A percentile compares a stretch with the other conserved stretches of the same genome.
Evolutionary conservation across 64 coral and sea anemone genomes (phyloP).

Genomic region (Pocillopora verrucosa): DNA sequence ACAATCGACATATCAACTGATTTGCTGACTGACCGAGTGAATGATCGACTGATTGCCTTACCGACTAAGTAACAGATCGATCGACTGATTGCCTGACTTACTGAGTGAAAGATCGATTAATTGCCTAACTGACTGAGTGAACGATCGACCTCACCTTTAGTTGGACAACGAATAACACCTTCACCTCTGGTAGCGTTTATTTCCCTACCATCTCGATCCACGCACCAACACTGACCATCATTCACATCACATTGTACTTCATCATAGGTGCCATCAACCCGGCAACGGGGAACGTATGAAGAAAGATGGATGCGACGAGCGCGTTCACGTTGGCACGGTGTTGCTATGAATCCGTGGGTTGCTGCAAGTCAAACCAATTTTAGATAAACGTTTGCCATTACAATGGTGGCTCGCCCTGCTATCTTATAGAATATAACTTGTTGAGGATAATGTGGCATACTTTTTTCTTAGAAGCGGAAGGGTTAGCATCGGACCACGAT

Average conservation of each 20-base stretch:
- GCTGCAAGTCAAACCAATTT: not conserved
- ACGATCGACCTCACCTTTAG: slow-evolving; percentile 32
- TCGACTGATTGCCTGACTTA: no score
- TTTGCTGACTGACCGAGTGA: no score
- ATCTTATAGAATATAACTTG: no score
- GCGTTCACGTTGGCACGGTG: slow-evolving; percentile 76
- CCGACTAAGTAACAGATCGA: no score
- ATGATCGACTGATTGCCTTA: no score
- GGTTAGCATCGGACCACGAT: not conserved
- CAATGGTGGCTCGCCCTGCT: no score
- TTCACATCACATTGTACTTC: slow-evolving; percentile 61
- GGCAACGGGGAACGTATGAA: slow-evolving; percentile 58
- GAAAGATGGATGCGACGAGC: slow-evolving; percentile 38
- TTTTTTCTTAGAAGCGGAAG: no score
- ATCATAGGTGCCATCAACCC: slow-evolving; percentile 70
- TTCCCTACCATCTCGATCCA: slow-evolving; percentile 46
- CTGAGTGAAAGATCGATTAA: no score
- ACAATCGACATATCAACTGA: no score
- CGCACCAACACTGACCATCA: slow-evolving; percentile 67
- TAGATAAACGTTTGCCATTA: no score
- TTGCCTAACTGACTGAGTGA: no score
- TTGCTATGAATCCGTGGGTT: slow-evolving; percentile 45
- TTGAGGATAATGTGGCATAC: no score
- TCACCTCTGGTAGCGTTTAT: slow-evolving; percentile 47
- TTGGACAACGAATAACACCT: slow-evolving; percentile 51